Base-by-base conservation (phyloP, 2,113 vertebrate genomes). In the Siphamia tubifer region DNA sequence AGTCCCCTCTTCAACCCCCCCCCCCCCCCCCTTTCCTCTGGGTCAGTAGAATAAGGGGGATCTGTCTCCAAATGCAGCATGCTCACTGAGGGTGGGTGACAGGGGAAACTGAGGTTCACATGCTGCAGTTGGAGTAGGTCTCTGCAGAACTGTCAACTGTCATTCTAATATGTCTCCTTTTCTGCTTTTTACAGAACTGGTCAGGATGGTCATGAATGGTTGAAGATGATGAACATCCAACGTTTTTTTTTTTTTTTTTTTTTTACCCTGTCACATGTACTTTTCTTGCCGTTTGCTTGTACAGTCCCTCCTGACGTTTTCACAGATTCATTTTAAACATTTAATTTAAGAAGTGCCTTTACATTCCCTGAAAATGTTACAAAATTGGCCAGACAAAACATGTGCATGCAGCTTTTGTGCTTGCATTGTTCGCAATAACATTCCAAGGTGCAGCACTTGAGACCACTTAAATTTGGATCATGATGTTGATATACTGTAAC, bases 301-400 rank as follows among this genome's bases (percentile, higher is more conserved):
- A 35, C 62, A 63, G 45, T 16, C 31, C 32, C 36, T 16, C 30
- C n/a, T 21, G 27, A 35, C 5, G 40, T 61, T 78, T 75, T 49
- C 77, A 81, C 77, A 5, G 61, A 56, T 87, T 82, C 25, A 31
- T 74, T 76, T 68, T 64, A 56, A 74, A 72, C 62, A 63, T 88
- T 89, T 90, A 84, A 90, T 88, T 91, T 91, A 88, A 87, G 34
- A 91, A 92, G 91, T 92, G 89, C 92, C 92, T 93, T 91, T 91
- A 89, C 88, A 87, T 87, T 86, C 83, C 90, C 63, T 15, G 47
- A 61, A 47, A 79, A 83, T 55, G 79, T 51, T 56, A 74, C 62
- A 69, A 69, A 20, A 62, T 56, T 25, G 53, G 58, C 47, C 19
- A n/a, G 20, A 45, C 68, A 55, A 23, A 71, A 65, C 57, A 45